Base-by-base conservation (phyloP, 2,888 invertebrate genomes). In the Xanthorhoe designata region DNA sequence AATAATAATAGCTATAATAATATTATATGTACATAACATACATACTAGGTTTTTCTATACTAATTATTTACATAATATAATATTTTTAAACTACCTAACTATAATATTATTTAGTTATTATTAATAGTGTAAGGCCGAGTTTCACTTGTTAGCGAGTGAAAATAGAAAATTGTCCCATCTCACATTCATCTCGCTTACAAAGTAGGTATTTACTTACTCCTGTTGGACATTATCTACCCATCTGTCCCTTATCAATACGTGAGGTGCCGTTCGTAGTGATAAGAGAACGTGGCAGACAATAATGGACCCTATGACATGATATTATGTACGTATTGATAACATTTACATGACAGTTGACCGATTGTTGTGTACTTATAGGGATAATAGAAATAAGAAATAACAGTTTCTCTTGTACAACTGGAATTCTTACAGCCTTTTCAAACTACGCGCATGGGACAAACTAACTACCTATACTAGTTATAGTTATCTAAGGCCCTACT, bases 211-310 rank as follows among this genome's bases (percentile, higher is more conserved):
- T 47, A 17, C 47, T n/a, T n/a, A n/a, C 47, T 47, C 17, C 47
- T 45, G 7, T 32, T 13, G 9, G 49, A 47, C 13, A 10, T 51
- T 56, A 66, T 65, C 68, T 57, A 35, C 38, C 49, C 63, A 63
- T 66, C 68, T 38, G 42, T 68, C 32, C 55, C 55, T 65, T 62
- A 64, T 68, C 72, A 61, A 45, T 75, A 69, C 74, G 71, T 74
- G 61, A 69, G 65, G 68, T 68, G 67, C 45, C 69, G 65, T 66
- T 57, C 61, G 69, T 74, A 53, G 59, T 47, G 74, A 74, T 74
- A 74, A 71, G 68, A 9, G 56, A 51, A 55, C 56, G 45, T 32
- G 64, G 19, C 50, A 56, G 13, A 19, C 70, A 65, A 72, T 69
- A 66, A 2, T 69, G 72, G 55, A 63, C 71, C 60, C 66, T 74